Percentiles rank a stretch among this genome's conserved stretches.
phyloP scores from a whole-genome alignment of 1,140 invertebrate genomes.

The Monomorium pharaonis region DNA sequence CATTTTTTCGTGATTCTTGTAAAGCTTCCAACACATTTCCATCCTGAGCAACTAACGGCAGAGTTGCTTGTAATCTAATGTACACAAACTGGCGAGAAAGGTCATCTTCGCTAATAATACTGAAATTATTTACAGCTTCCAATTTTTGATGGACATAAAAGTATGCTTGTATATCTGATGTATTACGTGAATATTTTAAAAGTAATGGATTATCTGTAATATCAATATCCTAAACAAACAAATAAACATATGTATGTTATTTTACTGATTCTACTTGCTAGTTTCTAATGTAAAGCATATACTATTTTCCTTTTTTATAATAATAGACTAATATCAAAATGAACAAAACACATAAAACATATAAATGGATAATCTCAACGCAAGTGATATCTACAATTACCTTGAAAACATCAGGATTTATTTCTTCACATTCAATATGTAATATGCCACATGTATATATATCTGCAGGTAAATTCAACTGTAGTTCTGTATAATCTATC shows the following conservation, averaged over 20 bases:
- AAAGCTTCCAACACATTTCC: conserved; percentile 76
- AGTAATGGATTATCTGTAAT: conserved; percentile 91
- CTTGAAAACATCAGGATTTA: conserved; percentile 88
- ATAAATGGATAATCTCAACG: neutral
- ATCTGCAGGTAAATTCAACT: conserved; percentile 90
- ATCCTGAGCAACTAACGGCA: conserved; percentile 78
- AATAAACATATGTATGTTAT: conserved; percentile 23
- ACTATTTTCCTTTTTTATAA: conserved; percentile 1
- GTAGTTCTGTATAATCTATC: conserved; percentile 85
- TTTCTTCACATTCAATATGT: conserved; percentile 86
- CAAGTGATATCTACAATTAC: conserved; percentile 74
- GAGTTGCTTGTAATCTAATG: conserved; percentile 84
- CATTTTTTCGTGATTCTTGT: conserved; percentile 81
- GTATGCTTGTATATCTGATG: conserved; percentile 87
- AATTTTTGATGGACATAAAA: conserved; percentile 90
- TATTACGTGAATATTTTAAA: conserved; percentile 86
- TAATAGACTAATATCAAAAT: neutral
- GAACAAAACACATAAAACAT: neutral
- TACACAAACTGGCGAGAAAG: conserved; percentile 89
- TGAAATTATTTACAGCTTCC: conserved; percentile 86
- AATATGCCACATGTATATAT: conserved; percentile 91
- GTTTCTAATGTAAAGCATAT: neutral
- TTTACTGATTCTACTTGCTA: neutral
- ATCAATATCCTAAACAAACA: conserved; percentile 87
- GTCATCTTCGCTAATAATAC: conserved; percentile 87